Evolutionary conservation across 2,113 vertebrate species (phyloP).

Genomic region (Phocoena phocoena): DNA sequence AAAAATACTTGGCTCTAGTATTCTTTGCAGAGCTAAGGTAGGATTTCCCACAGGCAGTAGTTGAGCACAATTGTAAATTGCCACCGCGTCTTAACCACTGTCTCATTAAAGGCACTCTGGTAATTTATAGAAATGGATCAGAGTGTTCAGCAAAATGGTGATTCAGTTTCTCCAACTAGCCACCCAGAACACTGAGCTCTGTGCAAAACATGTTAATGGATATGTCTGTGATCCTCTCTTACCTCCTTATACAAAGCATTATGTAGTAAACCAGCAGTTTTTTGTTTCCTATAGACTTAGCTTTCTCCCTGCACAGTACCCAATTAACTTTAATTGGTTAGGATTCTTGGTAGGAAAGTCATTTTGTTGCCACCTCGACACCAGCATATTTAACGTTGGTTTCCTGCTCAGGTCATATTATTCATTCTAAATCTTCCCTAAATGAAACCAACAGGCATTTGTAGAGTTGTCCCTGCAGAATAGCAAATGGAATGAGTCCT

Average conservation of each 20-base stretch:
- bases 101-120: conserved; percentile 45
- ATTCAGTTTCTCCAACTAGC: conserved; percentile 16
- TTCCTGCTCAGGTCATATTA: neutral
- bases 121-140: conserved; percentile 50
- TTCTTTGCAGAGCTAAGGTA: conserved; percentile 26
- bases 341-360: conserved; percentile 47
- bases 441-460: conserved; percentile 45
- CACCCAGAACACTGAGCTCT: conserved; percentile 41
- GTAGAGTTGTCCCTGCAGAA: conserved; percentile 25
- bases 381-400: conserved; percentile 16
- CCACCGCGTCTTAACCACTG: neutral
- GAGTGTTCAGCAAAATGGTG: conserved; percentile 43
- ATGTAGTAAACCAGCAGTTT: conserved; percentile 46
- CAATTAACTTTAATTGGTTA: conserved; percentile 58
- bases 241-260: conserved; percentile 29
- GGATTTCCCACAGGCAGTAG: conserved; percentile 37
- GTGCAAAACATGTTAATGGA: conserved; percentile 7
- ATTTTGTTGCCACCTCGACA: conserved; percentile 54
- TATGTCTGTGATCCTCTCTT: conserved; percentile 25
- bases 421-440: conserved; percentile 18
- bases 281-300: conserved; percentile 48
- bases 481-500: conserved; percentile 35
- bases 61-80: conserved; percentile 45
- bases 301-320: conserved; percentile 36
- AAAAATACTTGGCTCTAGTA: conserved; percentile 40